Percentiles rank a stretch among this genome's conserved stretches.
phyloP scores from a whole-genome alignment of 2,797 vertebrate species.

The Hippoglossus hippoglossus region DNA sequence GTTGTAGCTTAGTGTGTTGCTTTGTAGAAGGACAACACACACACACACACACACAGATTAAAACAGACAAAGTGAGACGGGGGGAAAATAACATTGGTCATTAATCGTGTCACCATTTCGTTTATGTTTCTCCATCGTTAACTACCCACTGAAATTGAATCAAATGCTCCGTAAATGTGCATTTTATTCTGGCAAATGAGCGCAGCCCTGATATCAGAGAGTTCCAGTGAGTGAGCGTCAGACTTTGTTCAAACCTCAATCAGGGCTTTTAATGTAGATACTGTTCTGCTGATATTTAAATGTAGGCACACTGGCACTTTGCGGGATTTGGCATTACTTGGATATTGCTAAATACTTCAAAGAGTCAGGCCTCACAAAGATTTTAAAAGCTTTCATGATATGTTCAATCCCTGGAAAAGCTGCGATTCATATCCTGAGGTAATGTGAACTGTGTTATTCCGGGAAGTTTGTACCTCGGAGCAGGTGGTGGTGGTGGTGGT shows the following conservation, averaged over 20 bases:
- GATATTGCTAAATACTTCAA: slow-evolving; percentile 56
- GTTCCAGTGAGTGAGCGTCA: slow-evolving; percentile 48
- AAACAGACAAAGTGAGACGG: slow-evolving; percentile 31
- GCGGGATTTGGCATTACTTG: slow-evolving; percentile 29
- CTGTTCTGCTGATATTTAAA: slow-evolving; percentile 65
- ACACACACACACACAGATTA: slow-evolving; percentile 26
- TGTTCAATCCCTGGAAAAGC: slow-evolving; percentile 13
- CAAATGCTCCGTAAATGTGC: slow-evolving; percentile 51
- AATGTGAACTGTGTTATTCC: background rate
- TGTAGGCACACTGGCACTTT: slow-evolving; percentile 32
- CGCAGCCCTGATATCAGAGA: slow-evolving; percentile 37
- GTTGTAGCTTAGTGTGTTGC: slow-evolving; percentile 32
- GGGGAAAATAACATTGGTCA: slow-evolving; percentile 32
- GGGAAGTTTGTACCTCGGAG: background rate
- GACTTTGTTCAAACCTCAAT: slow-evolving; percentile 62
- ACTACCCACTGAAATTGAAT: slow-evolving; percentile 52
- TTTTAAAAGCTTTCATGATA: slow-evolving; percentile 20
- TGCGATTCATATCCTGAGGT: background rate
- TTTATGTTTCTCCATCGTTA: slow-evolving; percentile 40
- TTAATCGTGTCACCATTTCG: slow-evolving; percentile 54
- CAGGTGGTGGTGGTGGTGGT: no score
- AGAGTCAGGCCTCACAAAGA: slow-evolving; percentile 20
- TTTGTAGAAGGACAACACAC: slow-evolving; percentile 20
- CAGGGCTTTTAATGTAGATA: slow-evolving; percentile 61
- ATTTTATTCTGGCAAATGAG: slow-evolving; percentile 47